Evolutionary conservation across 1,140 invertebrate species (phyloP).

Genomic region (Condylostylus longicornis): DNA sequence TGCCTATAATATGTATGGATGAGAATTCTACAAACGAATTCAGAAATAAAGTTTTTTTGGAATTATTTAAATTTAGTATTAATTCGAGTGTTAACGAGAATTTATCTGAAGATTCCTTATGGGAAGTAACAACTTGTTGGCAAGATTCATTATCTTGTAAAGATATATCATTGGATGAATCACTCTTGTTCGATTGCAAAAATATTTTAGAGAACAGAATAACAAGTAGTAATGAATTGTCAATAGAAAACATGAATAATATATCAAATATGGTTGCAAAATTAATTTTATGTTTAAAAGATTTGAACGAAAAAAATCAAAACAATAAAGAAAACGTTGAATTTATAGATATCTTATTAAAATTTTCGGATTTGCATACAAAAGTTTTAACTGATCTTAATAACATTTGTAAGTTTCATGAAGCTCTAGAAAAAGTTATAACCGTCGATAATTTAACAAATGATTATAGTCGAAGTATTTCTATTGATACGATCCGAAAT

Average conservation of each 20-base stretch:
- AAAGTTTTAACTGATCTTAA: no score
- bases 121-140: constrained; percentile 39
- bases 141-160: constrained; percentile 34
- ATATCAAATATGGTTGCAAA: constrained; percentile 20
- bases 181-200: constrained; percentile 14
- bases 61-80: constrained; percentile 33
- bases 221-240: constrained; percentile 4
- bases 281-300: constrained; percentile 11
- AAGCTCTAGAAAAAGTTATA: no score
- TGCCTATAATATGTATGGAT: constrained; percentile 31
- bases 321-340: no score
- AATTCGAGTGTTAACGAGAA: constrained; percentile 20
- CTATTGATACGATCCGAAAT: no score
- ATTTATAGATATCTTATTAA: no score
- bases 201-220: constrained; percentile 15
- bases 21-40: constrained; percentile 22
- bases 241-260: constrained; percentile 14
- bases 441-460: constrained; percentile 6
- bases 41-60: constrained; percentile 30
- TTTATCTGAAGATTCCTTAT: constrained; percentile 34
- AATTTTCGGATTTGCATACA: no score
- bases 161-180: constrained; percentile 19
- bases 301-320: constrained; percentile 9
- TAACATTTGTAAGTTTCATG: no score
- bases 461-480: no score